Evolutionary conservation across 2,797 vertebrate species (phyloP).

Genomic region (Falco peregrinus): DNA sequence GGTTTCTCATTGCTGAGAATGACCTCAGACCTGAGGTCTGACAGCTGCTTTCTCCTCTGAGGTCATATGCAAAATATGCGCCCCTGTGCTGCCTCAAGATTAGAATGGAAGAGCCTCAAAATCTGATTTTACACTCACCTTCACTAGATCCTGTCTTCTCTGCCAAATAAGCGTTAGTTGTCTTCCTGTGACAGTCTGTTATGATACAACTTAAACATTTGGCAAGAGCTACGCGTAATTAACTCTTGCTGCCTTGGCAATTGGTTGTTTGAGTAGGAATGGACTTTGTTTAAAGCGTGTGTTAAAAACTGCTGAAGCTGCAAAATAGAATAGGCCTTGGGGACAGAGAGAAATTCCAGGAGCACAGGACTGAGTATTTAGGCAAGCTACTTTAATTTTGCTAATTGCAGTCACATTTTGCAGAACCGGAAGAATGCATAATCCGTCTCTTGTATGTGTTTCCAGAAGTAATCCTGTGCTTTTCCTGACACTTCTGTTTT

Average conservation of each 20-base stretch:
- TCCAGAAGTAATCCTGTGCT: not conserved
- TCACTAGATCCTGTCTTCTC: not conserved
- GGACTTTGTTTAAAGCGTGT: not conserved
- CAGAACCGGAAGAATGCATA: not conserved
- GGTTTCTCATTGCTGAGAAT: not conserved
- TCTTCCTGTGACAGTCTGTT: not conserved
- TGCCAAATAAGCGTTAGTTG: conserved; percentile 26
- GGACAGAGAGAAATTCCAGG: conserved; percentile 7
- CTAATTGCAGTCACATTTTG: conserved; percentile 9
- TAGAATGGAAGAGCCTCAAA: not conserved
- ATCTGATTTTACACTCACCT: not conserved
- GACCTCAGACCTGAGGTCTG: not conserved
- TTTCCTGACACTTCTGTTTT: not conserved
- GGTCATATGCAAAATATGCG: not conserved
- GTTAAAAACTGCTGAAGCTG: not conserved
- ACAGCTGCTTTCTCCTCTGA: not conserved
- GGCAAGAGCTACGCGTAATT: not conserved
- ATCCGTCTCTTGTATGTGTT: not conserved
- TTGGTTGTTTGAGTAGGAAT: not conserved
- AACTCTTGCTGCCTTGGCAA: conserved; percentile 10
- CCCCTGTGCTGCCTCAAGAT: not conserved
- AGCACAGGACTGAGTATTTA: not conserved
- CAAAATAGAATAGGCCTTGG: not conserved
- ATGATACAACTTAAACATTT: not conserved
- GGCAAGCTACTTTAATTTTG: conserved; percentile 27